Evolutionary conservation across 2,888 invertebrate species (phyloP), one percentile per base, ranked within the genome.

Genomic region (Drosophila prolongata): DNA sequence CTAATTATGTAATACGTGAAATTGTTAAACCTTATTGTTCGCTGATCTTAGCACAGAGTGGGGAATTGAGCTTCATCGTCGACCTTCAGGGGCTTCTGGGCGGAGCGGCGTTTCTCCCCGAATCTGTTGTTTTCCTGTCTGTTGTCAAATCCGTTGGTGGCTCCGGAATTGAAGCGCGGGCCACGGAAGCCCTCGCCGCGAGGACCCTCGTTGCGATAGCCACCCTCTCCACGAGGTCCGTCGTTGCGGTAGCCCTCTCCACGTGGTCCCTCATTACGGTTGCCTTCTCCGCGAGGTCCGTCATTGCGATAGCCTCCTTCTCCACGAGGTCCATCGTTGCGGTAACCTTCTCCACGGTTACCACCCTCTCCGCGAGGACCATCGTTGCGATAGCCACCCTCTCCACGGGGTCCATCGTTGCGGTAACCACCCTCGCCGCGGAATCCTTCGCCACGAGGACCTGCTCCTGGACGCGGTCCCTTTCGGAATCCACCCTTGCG

Each of bases 41-140:
- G 55, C 46, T n/a, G 27, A 34, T 30, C 44, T 93, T 96, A 97
- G 93, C 97, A 96, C 92, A 98, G 95, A 91, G 97, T 97, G 86
- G 98, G 98, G 93, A 98, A 98, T 93, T 98, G 98, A 93, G 96
- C 96, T 94, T 97, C 98, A 93, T 98, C 98, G 92, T 98, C 98
- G 79, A 98, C 97, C 93, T 98, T 97, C 19, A 98, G 97, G 81
- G 96, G 95, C 91, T 83, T 86, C 42, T 83, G 77, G 34, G 85
- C 83, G 34, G 82, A 65, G 61, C 79, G 83, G 68, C 79, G 79
- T 53, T 79, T 85, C 8, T 90, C 87, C 6, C 73, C 81, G 11
- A 71, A 71, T 42, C 75, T 89, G 42, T 75, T 76, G 42, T 75
- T 52, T 1, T 47, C 74, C 6, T 66, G 76, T 38, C 93, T 55